Evolutionary conservation across 1,140 invertebrate species (phyloP).

Genomic region (Spodoptera frugiperda): DNA sequence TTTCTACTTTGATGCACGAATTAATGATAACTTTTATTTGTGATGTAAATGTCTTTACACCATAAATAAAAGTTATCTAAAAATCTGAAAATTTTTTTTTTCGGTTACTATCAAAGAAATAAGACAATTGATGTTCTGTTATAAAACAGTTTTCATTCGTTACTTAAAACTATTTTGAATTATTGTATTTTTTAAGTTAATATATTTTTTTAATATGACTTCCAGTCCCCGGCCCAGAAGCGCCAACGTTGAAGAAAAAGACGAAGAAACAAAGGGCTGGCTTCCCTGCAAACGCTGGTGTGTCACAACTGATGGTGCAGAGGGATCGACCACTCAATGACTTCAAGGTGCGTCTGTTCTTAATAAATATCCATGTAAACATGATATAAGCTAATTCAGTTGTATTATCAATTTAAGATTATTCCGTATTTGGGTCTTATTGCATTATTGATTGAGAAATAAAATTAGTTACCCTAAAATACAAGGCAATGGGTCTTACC

Average conservation of each 20-base stretch:
- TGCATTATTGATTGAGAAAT: no score
- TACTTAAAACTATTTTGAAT: no score
- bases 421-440: slow-evolving; percentile 32
- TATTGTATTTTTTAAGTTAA: background rate
- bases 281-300: slow-evolving; percentile 87
- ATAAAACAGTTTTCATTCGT: no score
- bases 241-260: slow-evolving; percentile 87
- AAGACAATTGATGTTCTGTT: no score
- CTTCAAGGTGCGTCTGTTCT: slow-evolving; percentile 72
- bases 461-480: no score
- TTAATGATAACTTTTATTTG: background rate
- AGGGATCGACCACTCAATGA: slow-evolving; percentile 84
- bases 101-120: no score
- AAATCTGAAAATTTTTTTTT: no score
- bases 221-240: slow-evolving; percentile 84
- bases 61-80: no score
- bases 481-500: no score
- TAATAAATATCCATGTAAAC: slow-evolving; percentile 70
- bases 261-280: slow-evolving; percentile 88
- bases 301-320: slow-evolving; percentile 89
- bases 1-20: background rate
- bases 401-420: slow-evolving; percentile 48
- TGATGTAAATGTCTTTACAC: background rate
- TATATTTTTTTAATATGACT: slow-evolving; percentile 44
- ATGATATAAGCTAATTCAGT: slow-evolving; percentile 68